A percentile compares a stretch with the other conserved stretches of the same genome.
Evolutionary conservation across 2,888 invertebrate genomes (phyloP).

Genomic region (Eueremaeus valkanovi): DNA sequence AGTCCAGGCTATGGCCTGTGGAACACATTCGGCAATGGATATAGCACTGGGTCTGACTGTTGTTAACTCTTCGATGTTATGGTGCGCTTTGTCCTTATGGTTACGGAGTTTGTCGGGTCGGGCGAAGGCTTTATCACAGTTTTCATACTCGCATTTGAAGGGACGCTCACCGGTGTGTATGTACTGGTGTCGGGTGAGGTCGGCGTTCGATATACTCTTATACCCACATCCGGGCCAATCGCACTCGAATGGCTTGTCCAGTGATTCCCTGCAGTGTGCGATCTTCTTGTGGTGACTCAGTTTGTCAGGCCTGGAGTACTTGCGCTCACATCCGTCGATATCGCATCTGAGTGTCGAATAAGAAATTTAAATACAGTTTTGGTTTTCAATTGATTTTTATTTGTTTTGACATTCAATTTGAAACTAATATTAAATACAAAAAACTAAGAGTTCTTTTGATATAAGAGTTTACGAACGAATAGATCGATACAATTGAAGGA

Average conservation of each 20-base stretch:
- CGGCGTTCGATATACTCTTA: background rate
- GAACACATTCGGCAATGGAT: slow-evolving; percentile 9
- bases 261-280: slow-evolving; percentile 1
- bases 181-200: slow-evolving; percentile 1
- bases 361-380: background rate
- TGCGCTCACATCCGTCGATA: slow-evolving; percentile 36
- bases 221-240: slow-evolving; percentile 33
- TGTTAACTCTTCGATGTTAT: slow-evolving; percentile 6
- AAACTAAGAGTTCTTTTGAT: too few relatives aligned
- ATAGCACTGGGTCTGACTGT: background rate
- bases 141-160: slow-evolving; percentile 10
- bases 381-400: background rate
- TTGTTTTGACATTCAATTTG: background rate
- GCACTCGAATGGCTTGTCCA: slow-evolving; percentile 11
- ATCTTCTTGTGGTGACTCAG: slow-evolving; percentile 37
- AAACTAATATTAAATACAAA: too few relatives aligned
- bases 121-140: slow-evolving; percentile 16
- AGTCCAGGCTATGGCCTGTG: slow-evolving; percentile 25
- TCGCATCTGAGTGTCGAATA: slow-evolving; percentile 20
- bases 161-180: slow-evolving; percentile 18
- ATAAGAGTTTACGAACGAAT: too few relatives aligned
- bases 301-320: slow-evolving; percentile 39
- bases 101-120: slow-evolving; percentile 20
- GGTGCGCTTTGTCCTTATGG: slow-evolving; percentile 22
- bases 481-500: too few relatives aligned